These are phyloP conservation scores for Lota lota DNA, from an alignment of 2,113 vertebrate genomes.

Conservation along the genomic window DNA sequence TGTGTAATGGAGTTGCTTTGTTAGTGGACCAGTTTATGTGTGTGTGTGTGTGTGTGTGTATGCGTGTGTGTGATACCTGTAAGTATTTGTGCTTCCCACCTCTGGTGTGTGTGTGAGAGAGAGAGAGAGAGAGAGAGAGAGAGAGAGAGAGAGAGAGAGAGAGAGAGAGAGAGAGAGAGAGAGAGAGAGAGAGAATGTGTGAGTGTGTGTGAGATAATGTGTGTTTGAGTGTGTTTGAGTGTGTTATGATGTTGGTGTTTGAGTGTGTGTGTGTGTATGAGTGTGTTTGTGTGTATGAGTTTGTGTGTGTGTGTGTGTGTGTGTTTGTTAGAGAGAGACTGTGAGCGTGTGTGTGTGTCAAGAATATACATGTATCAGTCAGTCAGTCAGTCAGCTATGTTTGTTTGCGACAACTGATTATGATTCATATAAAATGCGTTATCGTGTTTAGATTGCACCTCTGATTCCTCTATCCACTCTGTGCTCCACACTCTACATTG, in stretches of 20 bases:
- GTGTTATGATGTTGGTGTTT: not conserved
- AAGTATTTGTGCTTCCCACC: too few relatives aligned
- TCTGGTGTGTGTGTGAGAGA: too few relatives aligned
- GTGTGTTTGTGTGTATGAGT: not conserved
- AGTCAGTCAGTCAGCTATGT: constrained; percentile 46
- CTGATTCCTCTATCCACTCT: constrained; percentile 47
- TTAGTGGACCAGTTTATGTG: too few relatives aligned
- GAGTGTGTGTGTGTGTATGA: not conserved
- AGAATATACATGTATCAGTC: constrained; percentile 24
- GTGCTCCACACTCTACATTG: constrained; percentile 1
- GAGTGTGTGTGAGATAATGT: too few relatives aligned
- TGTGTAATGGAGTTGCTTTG: too few relatives aligned
- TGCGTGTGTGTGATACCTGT: too few relatives aligned
- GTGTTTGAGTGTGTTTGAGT: too few relatives aligned
- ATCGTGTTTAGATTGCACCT: constrained; percentile 47
- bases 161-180: too few relatives aligned
- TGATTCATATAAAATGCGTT: constrained; percentile 33
- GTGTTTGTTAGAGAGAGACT: constrained; percentile 5
- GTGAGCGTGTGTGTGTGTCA: not conserved
- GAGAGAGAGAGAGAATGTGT: too few relatives aligned
- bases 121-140: too few relatives aligned
- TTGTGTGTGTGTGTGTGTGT: constrained; percentile 40
- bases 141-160: too few relatives aligned
- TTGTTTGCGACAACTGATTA: constrained; percentile 50
- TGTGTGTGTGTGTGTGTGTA: too few relatives aligned